Evolutionary conservation across 2,888 invertebrate species (phyloP).

Genomic region (Melolontha melolontha): DNA sequence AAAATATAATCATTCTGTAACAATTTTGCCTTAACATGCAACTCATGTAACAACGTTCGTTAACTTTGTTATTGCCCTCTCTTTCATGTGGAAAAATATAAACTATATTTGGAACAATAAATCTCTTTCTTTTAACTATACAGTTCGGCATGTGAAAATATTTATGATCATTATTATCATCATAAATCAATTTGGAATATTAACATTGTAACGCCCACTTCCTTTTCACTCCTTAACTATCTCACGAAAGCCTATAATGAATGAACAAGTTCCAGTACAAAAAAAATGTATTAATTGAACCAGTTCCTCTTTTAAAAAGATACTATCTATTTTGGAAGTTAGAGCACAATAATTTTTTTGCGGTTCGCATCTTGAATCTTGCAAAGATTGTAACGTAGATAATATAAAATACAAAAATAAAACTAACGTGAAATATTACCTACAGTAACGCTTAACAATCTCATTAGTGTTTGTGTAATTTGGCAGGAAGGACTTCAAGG

Average conservation of each 20-base stretch:
- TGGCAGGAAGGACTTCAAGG: neutral
- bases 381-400: slow-evolving; percentile 3
- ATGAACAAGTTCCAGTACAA: slow-evolving; percentile 3
- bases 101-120: slow-evolving; percentile 5
- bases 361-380: neutral
- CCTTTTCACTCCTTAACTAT: slow-evolving; percentile 25
- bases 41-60: too few relatives aligned
- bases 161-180: slow-evolving; percentile 6
- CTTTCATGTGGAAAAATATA: too few relatives aligned
- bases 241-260: slow-evolving; percentile 25
- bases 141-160: neutral
- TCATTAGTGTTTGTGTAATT: slow-evolving; percentile 22
- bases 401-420: neutral
- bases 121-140: slow-evolving; percentile 9
- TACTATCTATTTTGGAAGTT: slow-evolving; percentile 1
- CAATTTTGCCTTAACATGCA: too few relatives aligned
- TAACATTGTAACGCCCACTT: slow-evolving; percentile 17
- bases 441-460: slow-evolving; percentile 8
- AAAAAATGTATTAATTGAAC: slow-evolving; percentile 7
- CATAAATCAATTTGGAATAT: slow-evolving; percentile 30
- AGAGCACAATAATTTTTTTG: neutral
- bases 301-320: slow-evolving; percentile 19
- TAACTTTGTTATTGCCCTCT: too few relatives aligned
- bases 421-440: slow-evolving; percentile 7
- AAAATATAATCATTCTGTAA: too few relatives aligned